Percentiles rank a stretch among this genome's conserved stretches.
phyloP scores from a whole-genome alignment of 2,888 invertebrate species.

The Salpingus planirostris region DNA sequence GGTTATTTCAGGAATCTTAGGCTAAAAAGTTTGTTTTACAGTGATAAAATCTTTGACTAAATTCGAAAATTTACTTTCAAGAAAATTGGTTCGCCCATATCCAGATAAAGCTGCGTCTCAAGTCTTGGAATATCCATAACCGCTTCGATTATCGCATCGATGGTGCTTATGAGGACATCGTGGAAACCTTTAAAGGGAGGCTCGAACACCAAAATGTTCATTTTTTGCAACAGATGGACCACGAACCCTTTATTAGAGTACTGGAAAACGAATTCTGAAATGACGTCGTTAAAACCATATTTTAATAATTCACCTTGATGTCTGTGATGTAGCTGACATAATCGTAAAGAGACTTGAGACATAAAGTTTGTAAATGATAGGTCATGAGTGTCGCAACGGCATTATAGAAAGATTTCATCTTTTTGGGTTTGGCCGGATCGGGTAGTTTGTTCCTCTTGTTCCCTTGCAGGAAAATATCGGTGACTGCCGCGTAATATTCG shows the following conservation, averaged over 20 bases:
- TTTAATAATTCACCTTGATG: slow-evolving; percentile 52
- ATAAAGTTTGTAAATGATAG: slow-evolving; percentile 72
- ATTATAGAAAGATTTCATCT: slow-evolving; percentile 72
- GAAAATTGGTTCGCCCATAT: slow-evolving; percentile 40
- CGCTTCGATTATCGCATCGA: slow-evolving; percentile 66
- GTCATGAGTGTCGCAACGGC: slow-evolving; percentile 83
- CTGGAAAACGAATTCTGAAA: too few relatives aligned
- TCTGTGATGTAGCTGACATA: slow-evolving; percentile 71
- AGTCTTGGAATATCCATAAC: slow-evolving; percentile 66
- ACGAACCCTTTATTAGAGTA: slow-evolving; percentile 61
- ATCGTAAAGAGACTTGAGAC: slow-evolving; percentile 68
- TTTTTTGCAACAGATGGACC: slow-evolving; percentile 50
- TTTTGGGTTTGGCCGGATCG: slow-evolving; percentile 52
- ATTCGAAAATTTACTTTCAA: slow-evolving; percentile 29
- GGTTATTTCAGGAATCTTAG: slow-evolving; percentile 64
- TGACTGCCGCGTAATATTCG: slow-evolving; percentile 56
- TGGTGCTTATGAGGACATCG: slow-evolving; percentile 57
- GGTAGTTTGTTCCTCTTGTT: slow-evolving; percentile 60
- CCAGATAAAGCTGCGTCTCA: slow-evolving; percentile 69
- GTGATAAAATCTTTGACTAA: neutral
- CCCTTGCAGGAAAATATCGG: slow-evolving; percentile 57
- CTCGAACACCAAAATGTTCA: slow-evolving; percentile 58
- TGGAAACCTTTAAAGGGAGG: slow-evolving; percentile 69
- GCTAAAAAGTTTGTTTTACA: slow-evolving; percentile 43
- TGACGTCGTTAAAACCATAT: neutral